phyloP scores from a whole-genome alignment of 2,888 invertebrate species.

The Ectemnius continuus region DNA sequence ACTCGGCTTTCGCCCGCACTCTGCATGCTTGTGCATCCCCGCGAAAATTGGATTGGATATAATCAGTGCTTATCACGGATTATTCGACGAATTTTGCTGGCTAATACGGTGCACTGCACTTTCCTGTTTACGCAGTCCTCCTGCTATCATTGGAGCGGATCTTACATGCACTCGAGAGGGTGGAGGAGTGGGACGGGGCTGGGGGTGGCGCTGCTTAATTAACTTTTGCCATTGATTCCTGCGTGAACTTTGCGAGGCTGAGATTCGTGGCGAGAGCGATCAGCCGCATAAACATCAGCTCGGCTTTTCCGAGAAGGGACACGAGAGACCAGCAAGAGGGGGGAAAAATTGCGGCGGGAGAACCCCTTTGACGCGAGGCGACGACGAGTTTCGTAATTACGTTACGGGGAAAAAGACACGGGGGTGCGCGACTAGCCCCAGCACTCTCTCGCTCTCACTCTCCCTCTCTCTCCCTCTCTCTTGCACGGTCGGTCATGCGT shows the following conservation, averaged over 20 bases:
- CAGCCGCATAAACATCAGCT: constrained; percentile 54
- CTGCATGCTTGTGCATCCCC: too few relatives aligned
- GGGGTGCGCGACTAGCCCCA: constrained; percentile 23
- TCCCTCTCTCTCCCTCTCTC: constrained; percentile 20
- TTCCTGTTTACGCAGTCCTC: background rate
- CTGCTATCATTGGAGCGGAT: background rate
- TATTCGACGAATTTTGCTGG: too few relatives aligned
- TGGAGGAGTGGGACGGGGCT: too few relatives aligned
- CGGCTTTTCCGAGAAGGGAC: constrained; percentile 9
- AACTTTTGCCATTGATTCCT: constrained; percentile 9
- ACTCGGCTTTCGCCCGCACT: too few relatives aligned
- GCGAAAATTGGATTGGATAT: too few relatives aligned
- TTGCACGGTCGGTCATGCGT: constrained; percentile 59
- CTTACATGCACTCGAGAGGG: too few relatives aligned
- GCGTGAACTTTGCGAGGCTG: constrained; percentile 35
- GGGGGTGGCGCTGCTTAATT: background rate
- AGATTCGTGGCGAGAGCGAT: constrained; percentile 45
- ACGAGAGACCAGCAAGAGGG: constrained; percentile 10
- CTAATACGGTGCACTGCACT: too few relatives aligned
- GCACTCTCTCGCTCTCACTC: too few relatives aligned
- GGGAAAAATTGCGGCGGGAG: constrained; percentile 32
- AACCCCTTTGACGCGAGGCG: constrained; percentile 53
- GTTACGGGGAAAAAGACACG: constrained; percentile 53
- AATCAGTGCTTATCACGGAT: too few relatives aligned
- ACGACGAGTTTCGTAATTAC: constrained; percentile 60